A percentile compares a stretch with the other conserved stretches of the same genome.
These are phyloP conservation scores for Brachionus sp. DNA, from an alignment of 1,140 invertebrate genomes.

Conservation along the genomic window DNA sequence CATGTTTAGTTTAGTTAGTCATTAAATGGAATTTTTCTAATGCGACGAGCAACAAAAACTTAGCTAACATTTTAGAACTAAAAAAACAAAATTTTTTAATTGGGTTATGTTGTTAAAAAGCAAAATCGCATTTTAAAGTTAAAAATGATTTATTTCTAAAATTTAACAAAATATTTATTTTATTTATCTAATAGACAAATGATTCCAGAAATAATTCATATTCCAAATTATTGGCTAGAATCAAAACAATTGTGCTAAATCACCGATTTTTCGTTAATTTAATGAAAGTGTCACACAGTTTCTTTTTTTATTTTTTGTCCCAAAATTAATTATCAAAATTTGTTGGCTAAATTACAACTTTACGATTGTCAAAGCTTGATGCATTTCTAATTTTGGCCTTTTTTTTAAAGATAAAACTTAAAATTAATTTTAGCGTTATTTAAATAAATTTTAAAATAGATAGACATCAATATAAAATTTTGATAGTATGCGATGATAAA, in stretches of 20 bases:
- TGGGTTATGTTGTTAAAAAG: background rate
- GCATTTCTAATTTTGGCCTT: conserved; percentile 34
- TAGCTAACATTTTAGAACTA: background rate
- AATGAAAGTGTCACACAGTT: background rate
- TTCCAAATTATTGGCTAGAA: background rate
- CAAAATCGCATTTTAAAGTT: background rate
- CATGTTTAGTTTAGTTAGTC: background rate
- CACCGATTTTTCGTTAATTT: background rate
- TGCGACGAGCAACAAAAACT: conserved; percentile 25
- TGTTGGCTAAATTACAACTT: background rate
- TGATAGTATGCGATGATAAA: background rate
- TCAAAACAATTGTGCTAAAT: background rate
- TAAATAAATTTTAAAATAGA: background rate
- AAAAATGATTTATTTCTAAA: background rate
- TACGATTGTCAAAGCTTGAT: conserved; percentile 40
- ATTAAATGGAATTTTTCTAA: background rate
- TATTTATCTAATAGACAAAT: background rate
- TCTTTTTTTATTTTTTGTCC: background rate
- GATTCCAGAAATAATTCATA: background rate
- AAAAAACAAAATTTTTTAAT: background rate
- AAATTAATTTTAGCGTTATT: background rate
- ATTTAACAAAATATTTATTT: background rate
- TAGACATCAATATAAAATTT: background rate
- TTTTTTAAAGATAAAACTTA: background rate
- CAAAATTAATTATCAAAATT: background rate